Evolutionary conservation across 2,113 vertebrate genomes (phyloP).

Genomic region (Tupaia tana): DNA sequence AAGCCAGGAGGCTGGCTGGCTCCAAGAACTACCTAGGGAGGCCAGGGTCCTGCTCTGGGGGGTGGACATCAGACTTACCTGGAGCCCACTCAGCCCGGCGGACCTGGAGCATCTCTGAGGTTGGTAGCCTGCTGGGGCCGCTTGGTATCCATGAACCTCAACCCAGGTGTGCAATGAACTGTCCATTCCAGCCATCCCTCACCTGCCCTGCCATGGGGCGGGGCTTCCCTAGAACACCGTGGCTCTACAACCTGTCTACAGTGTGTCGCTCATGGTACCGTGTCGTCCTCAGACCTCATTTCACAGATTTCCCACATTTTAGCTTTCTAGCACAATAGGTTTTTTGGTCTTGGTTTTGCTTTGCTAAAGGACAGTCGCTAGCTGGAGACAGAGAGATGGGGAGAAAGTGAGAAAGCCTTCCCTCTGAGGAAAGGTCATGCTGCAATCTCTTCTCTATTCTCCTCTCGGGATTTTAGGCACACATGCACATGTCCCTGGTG

Average conservation of each 20-base stretch:
- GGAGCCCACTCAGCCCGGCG: background rate
- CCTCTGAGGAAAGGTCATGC: no score
- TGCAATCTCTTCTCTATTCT: no score
- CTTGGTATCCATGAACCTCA: no score
- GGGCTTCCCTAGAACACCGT: background rate
- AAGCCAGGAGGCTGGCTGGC: background rate
- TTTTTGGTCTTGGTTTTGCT: background rate
- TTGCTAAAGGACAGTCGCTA: no score
- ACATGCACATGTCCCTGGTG: no score
- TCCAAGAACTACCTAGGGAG: background rate
- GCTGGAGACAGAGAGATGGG: no score
- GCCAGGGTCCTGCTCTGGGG: background rate
- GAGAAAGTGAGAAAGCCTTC: no score
- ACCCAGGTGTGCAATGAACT: fast-evolving
- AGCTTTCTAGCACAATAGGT: background rate
- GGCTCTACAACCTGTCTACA: background rate
- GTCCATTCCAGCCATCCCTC: fast-evolving
- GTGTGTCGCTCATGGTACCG: background rate
- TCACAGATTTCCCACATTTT: background rate
- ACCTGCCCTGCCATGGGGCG: background rate
- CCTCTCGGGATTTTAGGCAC: no score
- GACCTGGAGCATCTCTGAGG: background rate
- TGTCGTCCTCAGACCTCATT: background rate
- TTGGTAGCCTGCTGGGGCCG: background rate
- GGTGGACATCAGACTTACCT: background rate